phyloP scores from a whole-genome alignment of 2,888 invertebrate genomes.

The Resseliella maxima region DNA sequence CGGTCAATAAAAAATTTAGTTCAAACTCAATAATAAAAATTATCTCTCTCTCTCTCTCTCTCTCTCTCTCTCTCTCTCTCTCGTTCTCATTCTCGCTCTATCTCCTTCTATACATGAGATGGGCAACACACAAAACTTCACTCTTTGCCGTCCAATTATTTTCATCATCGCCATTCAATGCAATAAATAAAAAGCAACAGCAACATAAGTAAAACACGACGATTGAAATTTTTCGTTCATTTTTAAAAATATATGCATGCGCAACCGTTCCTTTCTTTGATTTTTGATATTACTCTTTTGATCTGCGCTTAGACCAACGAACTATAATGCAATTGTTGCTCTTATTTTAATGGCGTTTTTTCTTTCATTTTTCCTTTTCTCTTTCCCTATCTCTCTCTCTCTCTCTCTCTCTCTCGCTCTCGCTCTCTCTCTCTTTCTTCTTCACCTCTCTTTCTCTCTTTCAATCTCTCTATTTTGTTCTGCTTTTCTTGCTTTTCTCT shows the following conservation, averaged over 20 bases:
- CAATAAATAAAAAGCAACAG: not conserved
- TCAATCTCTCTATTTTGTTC: too few relatives aligned
- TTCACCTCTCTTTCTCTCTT: too few relatives aligned
- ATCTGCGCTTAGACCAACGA: not conserved
- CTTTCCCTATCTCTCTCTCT: too few relatives aligned
- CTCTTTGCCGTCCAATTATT: not conserved
- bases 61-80: not conserved
- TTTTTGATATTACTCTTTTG: not conserved
- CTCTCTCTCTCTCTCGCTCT: too few relatives aligned
- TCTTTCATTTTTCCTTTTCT: not conserved
- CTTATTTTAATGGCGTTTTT: not conserved
- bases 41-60: not conserved
- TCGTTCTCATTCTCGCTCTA: too few relatives aligned
- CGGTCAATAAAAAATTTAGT: conserved; percentile 30
- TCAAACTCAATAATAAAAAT: not conserved
- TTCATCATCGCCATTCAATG: not conserved
- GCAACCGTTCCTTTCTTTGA: not conserved
- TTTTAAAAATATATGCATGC: not conserved
- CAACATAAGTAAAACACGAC: not conserved
- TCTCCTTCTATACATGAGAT: too few relatives aligned
- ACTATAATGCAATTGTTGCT: conserved; percentile 17
- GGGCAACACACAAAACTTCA: too few relatives aligned
- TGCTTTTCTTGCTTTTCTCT: too few relatives aligned
- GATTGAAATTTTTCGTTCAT: not conserved
- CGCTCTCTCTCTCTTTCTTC: too few relatives aligned